These are phyloP conservation scores for Ephialtes manifestator DNA, from an alignment of 2,888 invertebrate genomes.

Conservation along the genomic window DNA sequence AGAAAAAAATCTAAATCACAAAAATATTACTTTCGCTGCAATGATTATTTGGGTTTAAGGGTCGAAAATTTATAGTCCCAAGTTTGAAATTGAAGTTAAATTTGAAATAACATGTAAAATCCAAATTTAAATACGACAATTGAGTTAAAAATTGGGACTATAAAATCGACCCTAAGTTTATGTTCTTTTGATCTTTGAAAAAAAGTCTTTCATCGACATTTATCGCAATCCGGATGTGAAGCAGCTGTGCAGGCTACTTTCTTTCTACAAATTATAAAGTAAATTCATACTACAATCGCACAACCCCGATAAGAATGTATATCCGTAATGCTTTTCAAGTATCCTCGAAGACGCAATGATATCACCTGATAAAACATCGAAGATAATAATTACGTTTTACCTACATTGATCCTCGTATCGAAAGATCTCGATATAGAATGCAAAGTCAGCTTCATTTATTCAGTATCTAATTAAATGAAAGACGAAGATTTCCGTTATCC, in stretches of 20 bases:
- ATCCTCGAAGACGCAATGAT: not conserved
- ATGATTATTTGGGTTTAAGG: too few relatives aligned
- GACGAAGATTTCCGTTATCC: not conserved
- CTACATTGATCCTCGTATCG: not conserved
- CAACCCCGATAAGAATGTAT: not conserved
- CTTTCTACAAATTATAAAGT: not conserved
- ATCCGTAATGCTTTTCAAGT: too few relatives aligned
- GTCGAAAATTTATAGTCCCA: too few relatives aligned
- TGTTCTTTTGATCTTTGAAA: not conserved
- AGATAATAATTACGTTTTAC: not conserved
- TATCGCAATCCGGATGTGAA: not conserved
- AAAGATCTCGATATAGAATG: not conserved
- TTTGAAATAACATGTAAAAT: too few relatives aligned
- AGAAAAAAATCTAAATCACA: too few relatives aligned
- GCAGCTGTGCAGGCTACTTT: not conserved
- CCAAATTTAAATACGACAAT: too few relatives aligned
- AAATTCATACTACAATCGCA: not conserved
- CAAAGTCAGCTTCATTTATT: not conserved
- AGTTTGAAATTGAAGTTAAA: too few relatives aligned
- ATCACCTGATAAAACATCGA: not conserved
- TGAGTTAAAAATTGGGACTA: too few relatives aligned
- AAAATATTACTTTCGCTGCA: too few relatives aligned
- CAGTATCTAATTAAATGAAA: slow-evolving; percentile 3
- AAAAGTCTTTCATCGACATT: not conserved
- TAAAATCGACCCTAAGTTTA: not conserved